A percentile compares a stretch with the other conserved stretches of the same genome.
Conservation (phyloP, 1,140 invertebrate species). For the Ladona fulva region DNA sequence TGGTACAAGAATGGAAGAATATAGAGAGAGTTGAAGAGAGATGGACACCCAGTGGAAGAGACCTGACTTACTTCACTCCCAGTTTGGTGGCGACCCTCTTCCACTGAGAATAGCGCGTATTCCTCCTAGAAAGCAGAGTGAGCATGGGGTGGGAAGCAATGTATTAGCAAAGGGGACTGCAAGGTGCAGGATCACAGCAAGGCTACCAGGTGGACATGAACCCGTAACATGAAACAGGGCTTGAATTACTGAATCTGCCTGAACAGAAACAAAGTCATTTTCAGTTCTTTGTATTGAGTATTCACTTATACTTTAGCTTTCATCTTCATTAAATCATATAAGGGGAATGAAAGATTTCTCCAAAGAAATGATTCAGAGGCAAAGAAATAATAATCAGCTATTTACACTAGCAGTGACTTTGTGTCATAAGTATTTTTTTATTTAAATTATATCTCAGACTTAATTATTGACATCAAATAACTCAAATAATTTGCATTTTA, state of each 20-base stretch:
- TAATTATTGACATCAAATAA: no score
- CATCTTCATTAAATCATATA: no score
- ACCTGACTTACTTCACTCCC: conserved; percentile 80
- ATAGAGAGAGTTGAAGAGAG: background rate
- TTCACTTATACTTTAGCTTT: no score
- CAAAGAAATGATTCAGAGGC: no score
- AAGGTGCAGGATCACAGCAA: conserved; percentile 13
- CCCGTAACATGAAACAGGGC: background rate
- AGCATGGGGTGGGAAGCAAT: conserved; percentile 30
- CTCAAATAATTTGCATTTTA: no score
- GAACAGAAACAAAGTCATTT: background rate
- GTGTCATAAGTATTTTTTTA: no score
- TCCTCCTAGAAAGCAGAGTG: conserved; percentile 43
- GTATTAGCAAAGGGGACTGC: conserved; percentile 32
- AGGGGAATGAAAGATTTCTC: no score
- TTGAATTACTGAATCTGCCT: background rate
- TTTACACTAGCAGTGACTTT: no score
- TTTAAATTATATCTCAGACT: no score
- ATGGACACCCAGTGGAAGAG: conserved; percentile 2
- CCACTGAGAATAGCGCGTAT: conserved; percentile 77
- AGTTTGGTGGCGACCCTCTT: conserved; percentile 81
- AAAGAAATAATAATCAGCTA: no score
- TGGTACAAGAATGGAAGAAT: conserved; percentile 10
- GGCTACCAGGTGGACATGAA: background rate
- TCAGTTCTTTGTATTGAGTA: no score